Evolutionary conservation across 2,888 invertebrate genomes (phyloP).

Genomic region (Thecocarcelia acutangulata): DNA sequence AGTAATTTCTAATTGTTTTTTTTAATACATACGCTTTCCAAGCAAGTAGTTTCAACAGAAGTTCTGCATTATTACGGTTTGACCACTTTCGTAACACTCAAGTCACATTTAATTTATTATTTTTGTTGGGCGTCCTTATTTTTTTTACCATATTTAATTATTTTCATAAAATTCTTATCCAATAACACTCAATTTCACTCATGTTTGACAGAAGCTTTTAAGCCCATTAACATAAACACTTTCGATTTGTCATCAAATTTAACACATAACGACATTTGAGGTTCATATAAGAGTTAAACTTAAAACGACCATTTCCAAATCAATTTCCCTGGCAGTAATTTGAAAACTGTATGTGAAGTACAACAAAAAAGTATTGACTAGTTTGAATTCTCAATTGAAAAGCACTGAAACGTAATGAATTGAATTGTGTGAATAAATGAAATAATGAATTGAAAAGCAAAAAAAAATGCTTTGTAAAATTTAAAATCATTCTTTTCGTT

Average conservation of each 20-base stretch:
- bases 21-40: too few species aligned
- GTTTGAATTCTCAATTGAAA: slow-evolving; percentile 56
- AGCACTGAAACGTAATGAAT: slow-evolving; percentile 52
- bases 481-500: slow-evolving; percentile 8
- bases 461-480: background rate
- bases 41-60: too few species aligned
- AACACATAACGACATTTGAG: background rate
- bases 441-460: slow-evolving; percentile 50
- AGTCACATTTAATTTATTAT: too few species aligned
- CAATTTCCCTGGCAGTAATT: slow-evolving; percentile 4
- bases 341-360: background rate
- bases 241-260: too few species aligned
- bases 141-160: too few species aligned
- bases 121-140: too few species aligned
- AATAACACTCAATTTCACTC: too few species aligned
- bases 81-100: too few species aligned
- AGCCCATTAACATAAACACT: background rate
- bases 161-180: too few species aligned
- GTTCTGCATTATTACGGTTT: too few species aligned
- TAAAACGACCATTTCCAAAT: background rate
- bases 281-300: background rate
- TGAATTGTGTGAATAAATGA: slow-evolving; percentile 36
- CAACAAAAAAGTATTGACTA: slow-evolving; percentile 11
- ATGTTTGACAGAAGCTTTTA: background rate
- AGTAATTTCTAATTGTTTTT: too few species aligned